A percentile compares a stretch with the other conserved stretches of the same genome.
Evolutionary conservation across 2,113 vertebrate species (phyloP).

Genomic region (Muntiacus reevesi): DNA sequence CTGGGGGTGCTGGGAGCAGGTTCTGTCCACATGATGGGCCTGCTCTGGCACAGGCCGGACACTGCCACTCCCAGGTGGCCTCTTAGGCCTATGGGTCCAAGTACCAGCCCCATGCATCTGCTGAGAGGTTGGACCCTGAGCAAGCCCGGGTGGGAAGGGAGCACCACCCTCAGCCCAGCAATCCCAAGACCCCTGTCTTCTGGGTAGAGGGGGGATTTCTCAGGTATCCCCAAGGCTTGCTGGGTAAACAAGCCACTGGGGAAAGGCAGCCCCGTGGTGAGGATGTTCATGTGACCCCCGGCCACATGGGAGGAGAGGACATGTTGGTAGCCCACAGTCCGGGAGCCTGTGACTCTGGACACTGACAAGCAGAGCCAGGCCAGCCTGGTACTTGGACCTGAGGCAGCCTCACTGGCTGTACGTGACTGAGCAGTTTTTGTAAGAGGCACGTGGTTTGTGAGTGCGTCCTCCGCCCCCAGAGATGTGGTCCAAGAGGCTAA

Average conservation of each 20-base stretch:
- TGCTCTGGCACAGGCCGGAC: neutral
- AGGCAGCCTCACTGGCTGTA: too few relatives aligned
- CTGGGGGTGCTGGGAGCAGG: neutral
- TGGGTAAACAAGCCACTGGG: neutral
- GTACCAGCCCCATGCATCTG: neutral
- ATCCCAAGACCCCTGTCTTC: neutral
- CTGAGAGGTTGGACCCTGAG: rapidly evolving
- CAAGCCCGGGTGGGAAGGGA: neutral
- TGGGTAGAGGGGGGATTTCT: neutral
- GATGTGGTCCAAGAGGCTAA: neutral
- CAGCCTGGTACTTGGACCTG: neutral
- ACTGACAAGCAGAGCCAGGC: rapidly evolving
- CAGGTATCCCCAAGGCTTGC: neutral
- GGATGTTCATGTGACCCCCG: rapidly evolving
- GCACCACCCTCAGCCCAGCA: rapidly evolving
- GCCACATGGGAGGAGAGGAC: neutral
- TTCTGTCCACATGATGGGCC: neutral
- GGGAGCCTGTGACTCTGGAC: neutral
- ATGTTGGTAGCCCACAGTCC: rapidly evolving
- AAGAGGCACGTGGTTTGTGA: neutral
- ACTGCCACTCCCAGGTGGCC: neutral
- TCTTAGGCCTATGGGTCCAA: neutral
- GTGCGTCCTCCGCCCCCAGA: neutral
- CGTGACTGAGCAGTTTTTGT: neutral
- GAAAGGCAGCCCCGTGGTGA: neutral